Evolutionary conservation across 2,797 vertebrate species (phyloP).

Genomic region (Emys orbicularis): DNA sequence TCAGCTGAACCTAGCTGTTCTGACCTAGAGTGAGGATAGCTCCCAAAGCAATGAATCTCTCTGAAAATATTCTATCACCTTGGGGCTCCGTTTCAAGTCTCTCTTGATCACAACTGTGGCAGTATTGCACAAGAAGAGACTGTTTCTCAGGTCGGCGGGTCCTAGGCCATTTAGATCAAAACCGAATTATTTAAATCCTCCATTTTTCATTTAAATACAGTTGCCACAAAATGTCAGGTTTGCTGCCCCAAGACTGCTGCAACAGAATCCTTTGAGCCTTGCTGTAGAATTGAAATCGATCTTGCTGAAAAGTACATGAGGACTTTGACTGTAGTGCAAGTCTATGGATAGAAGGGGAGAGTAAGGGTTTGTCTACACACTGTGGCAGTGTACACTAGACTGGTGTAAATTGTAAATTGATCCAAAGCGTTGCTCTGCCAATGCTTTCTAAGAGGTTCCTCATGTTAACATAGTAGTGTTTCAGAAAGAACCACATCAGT

Average conservation of each 20-base stretch:
- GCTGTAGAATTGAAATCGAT: neutral
- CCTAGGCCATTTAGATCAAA: neutral
- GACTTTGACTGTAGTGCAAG: neutral
- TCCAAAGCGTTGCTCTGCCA: neutral
- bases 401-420: neutral
- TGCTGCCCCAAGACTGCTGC: neutral
- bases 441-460: neutral
- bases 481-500: neutral
- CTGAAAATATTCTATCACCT: neutral
- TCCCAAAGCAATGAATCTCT: neutral
- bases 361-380: neutral
- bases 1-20: neutral
- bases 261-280: neutral
- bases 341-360: neutral
- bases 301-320: neutral
- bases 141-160: neutral
- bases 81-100: neutral
- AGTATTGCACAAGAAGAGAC: neutral
- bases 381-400: neutral
- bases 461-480: neutral
- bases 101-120: neutral
- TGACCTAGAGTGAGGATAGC: neutral
- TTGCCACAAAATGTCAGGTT: neutral
- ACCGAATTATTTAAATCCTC: neutral
- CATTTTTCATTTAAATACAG: neutral